Conservation (phyloP, 2,113 vertebrate genomes). For the Hemiprocne comata region DNA sequence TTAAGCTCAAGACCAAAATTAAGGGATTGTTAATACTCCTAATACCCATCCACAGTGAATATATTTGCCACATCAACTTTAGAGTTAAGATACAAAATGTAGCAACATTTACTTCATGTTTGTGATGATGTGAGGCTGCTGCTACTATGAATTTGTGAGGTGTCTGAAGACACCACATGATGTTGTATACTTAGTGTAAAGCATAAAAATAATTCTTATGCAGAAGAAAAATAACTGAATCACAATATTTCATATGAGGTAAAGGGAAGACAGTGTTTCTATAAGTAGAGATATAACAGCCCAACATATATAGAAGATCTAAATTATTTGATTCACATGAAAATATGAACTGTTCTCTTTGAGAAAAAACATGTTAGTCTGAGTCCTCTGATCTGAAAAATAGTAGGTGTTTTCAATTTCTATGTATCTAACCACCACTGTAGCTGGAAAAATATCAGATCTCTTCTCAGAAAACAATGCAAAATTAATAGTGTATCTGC, state of each 20-base stretch:
- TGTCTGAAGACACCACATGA: accelerated
- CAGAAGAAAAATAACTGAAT: neutral
- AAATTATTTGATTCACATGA: neutral
- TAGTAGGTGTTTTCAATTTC: neutral
- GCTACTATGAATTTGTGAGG: neutral
- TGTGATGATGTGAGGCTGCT: neutral
- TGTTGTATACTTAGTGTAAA: neutral
- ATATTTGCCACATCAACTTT: neutral
- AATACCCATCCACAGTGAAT: neutral
- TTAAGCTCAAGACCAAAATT: neutral
- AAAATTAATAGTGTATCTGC: neutral
- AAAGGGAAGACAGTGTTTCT: neutral
- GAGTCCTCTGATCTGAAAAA: neutral
- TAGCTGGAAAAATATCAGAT: neutral
- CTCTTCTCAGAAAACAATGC: neutral
- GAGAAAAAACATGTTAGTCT: neutral
- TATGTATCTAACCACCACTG: neutral
- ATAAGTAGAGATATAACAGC: neutral
- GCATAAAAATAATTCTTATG: neutral
- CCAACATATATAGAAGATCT: neutral
- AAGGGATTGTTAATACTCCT: neutral
- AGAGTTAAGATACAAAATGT: neutral
- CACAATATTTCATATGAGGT: neutral
- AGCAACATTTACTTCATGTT: neutral
- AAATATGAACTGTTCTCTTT: neutral